A percentile compares a stretch with the other conserved stretches of the same genome.
Conservation (phyloP, 35 echinoderm and acorn worm species). For the Nesometra sesokonis region DNA sequence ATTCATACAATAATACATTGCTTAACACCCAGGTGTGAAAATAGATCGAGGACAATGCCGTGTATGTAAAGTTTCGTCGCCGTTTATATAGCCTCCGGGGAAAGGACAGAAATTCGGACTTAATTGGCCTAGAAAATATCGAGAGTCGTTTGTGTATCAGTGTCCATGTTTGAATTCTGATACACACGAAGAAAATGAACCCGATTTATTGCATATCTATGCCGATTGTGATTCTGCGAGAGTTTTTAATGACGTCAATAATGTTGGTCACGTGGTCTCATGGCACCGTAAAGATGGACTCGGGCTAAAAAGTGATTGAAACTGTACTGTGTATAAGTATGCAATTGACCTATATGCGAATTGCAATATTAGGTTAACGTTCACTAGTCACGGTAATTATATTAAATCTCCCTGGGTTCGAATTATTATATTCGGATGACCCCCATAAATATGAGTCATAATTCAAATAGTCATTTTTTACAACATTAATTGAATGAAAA, state of each 20-base stretch:
- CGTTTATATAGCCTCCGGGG: neutral
- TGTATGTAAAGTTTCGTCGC: neutral
- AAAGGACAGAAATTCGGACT: neutral
- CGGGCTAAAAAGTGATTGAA: neutral
- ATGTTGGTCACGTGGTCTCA: neutral
- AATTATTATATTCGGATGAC: neutral
- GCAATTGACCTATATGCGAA: neutral
- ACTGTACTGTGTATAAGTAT: neutral
- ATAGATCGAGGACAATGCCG: neutral
- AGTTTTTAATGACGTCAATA: neutral
- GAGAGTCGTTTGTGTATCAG: neutral
- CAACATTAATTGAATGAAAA: too few species aligned
- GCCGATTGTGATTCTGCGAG: neutral
- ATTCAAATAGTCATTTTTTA: too few species aligned
- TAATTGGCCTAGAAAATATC: neutral
- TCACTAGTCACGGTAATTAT: neutral
- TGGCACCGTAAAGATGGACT: neutral
- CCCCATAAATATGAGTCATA: too few species aligned
- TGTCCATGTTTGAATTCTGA: neutral
- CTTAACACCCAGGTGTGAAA: neutral
- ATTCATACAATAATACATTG: neutral
- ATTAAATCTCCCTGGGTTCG: neutral
- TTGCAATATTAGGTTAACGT: neutral
- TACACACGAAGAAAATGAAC: neutral
- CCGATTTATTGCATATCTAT: neutral